Percentiles rank a stretch among this genome's conserved stretches.
Conservation (phyloP, 2,113 vertebrate species). For the Lampris incognitus region DNA sequence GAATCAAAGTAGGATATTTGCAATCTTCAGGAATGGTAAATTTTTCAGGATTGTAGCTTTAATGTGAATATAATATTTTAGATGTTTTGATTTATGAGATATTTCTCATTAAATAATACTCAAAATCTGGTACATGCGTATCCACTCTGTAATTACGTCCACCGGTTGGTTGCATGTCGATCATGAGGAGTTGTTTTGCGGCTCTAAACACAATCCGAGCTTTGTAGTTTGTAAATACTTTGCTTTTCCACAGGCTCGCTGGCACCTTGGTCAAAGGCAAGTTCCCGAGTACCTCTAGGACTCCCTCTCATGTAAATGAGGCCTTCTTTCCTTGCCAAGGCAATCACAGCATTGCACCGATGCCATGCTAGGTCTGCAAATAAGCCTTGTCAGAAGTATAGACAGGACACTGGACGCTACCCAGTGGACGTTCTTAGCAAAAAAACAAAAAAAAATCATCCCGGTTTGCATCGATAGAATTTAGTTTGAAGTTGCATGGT, state of each 20-base stretch:
- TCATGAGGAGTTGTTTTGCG: constrained; percentile 27
- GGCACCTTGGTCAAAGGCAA: constrained; percentile 72
- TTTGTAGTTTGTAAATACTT: constrained; percentile 67
- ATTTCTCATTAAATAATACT: background rate
- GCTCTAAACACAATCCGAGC: constrained; percentile 35
- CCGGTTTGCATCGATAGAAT: constrained; percentile 62
- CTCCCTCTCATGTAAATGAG: constrained; percentile 71
- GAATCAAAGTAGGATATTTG: no score
- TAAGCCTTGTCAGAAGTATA: constrained; percentile 61
- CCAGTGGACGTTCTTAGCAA: constrained; percentile 51
- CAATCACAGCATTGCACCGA: constrained; percentile 73
- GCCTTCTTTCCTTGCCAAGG: constrained; percentile 67
- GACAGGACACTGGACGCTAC: constrained; percentile 51
- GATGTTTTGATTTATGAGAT: background rate
- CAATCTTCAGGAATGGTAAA: no score
- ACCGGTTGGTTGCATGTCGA: background rate
- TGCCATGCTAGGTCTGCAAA: constrained; percentile 64
- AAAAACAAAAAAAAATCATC: constrained; percentile 18
- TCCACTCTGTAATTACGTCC: background rate
- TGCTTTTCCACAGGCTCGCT: constrained; percentile 68
- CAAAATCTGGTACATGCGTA: constrained; percentile 1
- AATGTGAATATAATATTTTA: background rate
- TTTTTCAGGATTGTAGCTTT: no score
- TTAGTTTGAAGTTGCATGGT: constrained; percentile 71
- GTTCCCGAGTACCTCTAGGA: constrained; percentile 59